phyloP scores from a whole-genome alignment of 2,888 invertebrate species.

The Criorhina ranunculi region DNA sequence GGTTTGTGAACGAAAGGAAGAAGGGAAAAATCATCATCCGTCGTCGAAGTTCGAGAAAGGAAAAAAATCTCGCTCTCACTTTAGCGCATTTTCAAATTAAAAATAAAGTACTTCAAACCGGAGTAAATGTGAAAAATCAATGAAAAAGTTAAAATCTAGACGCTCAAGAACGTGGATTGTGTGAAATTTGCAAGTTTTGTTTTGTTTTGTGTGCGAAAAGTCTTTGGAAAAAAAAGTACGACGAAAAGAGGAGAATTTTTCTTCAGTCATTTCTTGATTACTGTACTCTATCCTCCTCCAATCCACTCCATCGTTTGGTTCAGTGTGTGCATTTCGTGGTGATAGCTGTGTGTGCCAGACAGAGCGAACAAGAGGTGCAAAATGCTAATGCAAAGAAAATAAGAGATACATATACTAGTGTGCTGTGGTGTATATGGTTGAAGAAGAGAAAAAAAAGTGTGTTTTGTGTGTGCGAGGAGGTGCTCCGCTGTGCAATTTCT shows the following conservation, averaged over 20 bases:
- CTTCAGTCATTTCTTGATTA: constrained; percentile 69
- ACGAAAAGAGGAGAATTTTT: constrained; percentile 46
- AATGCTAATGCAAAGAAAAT: constrained; percentile 58
- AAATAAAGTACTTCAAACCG: constrained; percentile 34
- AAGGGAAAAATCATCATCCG: constrained; percentile 78
- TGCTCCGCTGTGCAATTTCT: constrained; percentile 73
- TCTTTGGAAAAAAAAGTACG: constrained; percentile 78
- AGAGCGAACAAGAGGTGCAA: constrained; percentile 47
- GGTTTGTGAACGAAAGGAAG: constrained; percentile 72
- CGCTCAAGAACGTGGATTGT: constrained; percentile 70
- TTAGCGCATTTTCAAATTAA: constrained; percentile 58
- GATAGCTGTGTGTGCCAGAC: constrained; percentile 39
- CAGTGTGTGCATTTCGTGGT: constrained; percentile 61
- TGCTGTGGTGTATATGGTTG: constrained; percentile 17
- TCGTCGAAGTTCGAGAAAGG: constrained; percentile 61
- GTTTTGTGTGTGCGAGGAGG: constrained; percentile 53
- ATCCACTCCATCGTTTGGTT: constrained; percentile 49
- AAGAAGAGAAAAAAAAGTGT: constrained; percentile 43
- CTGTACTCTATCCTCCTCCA: constrained; percentile 66
- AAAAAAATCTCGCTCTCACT: constrained; percentile 62
- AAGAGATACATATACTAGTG: constrained; percentile 28
- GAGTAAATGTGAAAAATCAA: constrained; percentile 79
- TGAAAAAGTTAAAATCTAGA: constrained; percentile 77
- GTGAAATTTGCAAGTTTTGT: constrained; percentile 77
- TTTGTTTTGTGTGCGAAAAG: constrained; percentile 79